A percentile compares a stretch with the other conserved stretches of the same genome.
Conservation (phyloP, 1,140 invertebrate species). For the Pantala flavescens region DNA sequence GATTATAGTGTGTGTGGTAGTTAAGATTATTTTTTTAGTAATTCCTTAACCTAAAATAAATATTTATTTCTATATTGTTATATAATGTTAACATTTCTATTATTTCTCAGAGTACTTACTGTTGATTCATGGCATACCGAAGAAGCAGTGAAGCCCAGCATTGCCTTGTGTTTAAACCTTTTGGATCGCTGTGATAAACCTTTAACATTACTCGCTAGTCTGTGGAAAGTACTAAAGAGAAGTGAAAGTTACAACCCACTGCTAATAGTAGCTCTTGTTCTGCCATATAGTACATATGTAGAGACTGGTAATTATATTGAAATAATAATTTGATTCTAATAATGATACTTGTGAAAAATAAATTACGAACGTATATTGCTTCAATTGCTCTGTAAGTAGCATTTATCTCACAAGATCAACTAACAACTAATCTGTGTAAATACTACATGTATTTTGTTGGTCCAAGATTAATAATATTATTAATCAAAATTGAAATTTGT, state of each 20-base stretch:
- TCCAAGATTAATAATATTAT: no score
- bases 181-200: constrained; percentile 81
- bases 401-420: no score
- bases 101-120: constrained; percentile 57
- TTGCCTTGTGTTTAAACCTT: constrained; percentile 80
- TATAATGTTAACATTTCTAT: not conserved
- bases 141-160: constrained; percentile 50
- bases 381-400: no score
- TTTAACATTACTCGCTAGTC: constrained; percentile 52
- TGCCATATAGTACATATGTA: constrained; percentile 84
- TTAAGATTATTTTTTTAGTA: no score
- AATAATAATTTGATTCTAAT: not conserved
- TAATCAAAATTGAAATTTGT: no score
- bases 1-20: no score
- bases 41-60: no score
- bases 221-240: constrained; percentile 53
- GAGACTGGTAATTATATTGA: constrained; percentile 51
- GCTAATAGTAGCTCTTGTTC: constrained; percentile 72
- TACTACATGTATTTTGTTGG: no score
- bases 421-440: no score
- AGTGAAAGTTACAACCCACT: not conserved
- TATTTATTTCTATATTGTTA: no score
- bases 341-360: no score
- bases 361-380: no score
- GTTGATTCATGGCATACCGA: constrained; percentile 58